Base-by-base conservation (phyloP, 53 echinoderm and acorn worm genomes). In the Glandiceps talaboti region DNA sequence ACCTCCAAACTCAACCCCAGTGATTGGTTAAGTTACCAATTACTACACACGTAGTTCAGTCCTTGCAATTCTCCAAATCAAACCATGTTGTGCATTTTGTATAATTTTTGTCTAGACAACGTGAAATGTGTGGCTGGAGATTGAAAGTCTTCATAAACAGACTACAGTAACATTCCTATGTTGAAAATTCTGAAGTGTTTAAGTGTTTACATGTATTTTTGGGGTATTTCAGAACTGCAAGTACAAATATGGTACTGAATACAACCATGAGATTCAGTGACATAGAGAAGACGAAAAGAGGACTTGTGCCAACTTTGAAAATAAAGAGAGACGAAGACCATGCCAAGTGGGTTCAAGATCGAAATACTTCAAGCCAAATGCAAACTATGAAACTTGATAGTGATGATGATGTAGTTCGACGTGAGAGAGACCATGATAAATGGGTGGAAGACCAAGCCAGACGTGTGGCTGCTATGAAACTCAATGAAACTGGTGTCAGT, bases 361-460 rank as follows among this genome's bases (percentile, higher is more conserved):
- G 27, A 76, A n/a, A n/a, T n/a, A n/a, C n/a, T n/a, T n/a, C n/a
- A 27, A 25, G 28, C 25, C 14, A 28, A 14, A 27, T 14, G 14
- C 12, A 14, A n/a, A 14, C 14, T 14, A n/a, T 14, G 14, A 80
- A 87, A 33, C 84, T 82, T 30, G 75, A 73, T n/a, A 79, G 73
- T 33, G 73, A 73, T 32, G n/a, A 32, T 33, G 84, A 82, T 29
- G 26, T 29, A 28, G 29, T 32, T 25, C 82, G 76, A 32, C 82
- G 64, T 12, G 64, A 45, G 6, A 6, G 20, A 20, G 64, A 45
- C 20, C 64, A 30, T 30, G 30, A 25, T 14, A 80, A 85, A 75
- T 92, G 92, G 92, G 86, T 92, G 79, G 92, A 92, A 77, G 92
- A 92, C 27, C 92, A 92, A 76, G 90, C 92, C 0, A 76, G 83